A percentile compares a stretch with the other conserved stretches of the same genome.
Evolutionary conservation across 2,113 vertebrate species (phyloP).

Genomic region (Cavia porcellus): DNA sequence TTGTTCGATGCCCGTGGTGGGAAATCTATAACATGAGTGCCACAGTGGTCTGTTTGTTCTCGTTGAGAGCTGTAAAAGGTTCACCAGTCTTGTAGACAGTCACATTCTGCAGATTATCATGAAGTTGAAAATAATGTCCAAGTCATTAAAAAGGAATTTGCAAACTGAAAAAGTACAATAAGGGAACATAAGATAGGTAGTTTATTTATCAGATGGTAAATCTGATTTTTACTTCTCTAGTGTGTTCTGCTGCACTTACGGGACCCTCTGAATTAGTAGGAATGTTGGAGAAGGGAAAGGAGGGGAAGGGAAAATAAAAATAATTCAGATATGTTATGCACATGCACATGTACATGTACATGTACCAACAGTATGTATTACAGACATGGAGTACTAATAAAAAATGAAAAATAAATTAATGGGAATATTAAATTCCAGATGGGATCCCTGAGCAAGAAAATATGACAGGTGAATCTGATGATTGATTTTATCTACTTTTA

Average conservation of each 20-base stretch:
- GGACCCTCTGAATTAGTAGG: slow-evolving; percentile 51
- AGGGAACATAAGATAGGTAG: slow-evolving; percentile 14
- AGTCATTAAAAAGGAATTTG: slow-evolving; percentile 62
- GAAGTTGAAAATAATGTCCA: slow-evolving; percentile 33
- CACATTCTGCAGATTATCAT: slow-evolving; percentile 6
- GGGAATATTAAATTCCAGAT: slow-evolving; percentile 57
- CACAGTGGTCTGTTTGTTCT: not conserved
- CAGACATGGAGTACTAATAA: not conserved
- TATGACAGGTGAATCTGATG: not conserved
- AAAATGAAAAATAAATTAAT: slow-evolving; percentile 21
- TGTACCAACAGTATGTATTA: not conserved
- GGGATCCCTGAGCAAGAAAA: slow-evolving; percentile 52
- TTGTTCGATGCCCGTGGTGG: not conserved
- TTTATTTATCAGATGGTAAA: slow-evolving; percentile 52
- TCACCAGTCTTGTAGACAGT: not conserved
- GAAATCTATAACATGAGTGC: not conserved
- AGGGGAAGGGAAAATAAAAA: not conserved
- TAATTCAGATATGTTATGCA: not conserved
- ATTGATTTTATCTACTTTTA: slow-evolving; percentile 54
- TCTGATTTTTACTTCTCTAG: slow-evolving; percentile 50
- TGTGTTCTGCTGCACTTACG: not conserved
- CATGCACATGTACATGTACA: not conserved
- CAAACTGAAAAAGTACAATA: slow-evolving; percentile 31
- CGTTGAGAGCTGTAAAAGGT: not conserved
- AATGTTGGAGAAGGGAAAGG: not conserved